These are phyloP conservation scores for Laupala kohalensis DNA, from an alignment of 1,140 invertebrate genomes.

Conservation along the genomic window DNA sequence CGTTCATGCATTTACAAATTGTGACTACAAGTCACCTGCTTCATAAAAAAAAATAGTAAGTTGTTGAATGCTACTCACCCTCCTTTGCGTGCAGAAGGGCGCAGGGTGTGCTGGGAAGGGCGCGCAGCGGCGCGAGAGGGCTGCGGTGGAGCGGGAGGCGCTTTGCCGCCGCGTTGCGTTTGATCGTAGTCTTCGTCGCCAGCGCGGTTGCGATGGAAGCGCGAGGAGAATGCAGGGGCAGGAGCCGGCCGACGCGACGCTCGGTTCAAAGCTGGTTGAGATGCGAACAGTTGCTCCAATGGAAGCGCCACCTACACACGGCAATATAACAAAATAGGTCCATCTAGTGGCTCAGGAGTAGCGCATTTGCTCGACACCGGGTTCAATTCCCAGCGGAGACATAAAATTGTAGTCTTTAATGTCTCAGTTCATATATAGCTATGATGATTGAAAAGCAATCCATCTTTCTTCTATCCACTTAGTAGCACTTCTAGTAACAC, in stretches of 20 bases:
- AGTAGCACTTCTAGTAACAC: too few species aligned
- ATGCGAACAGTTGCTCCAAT: conserved; percentile 32
- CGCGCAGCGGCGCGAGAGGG: conserved; percentile 19
- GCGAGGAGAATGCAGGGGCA: background rate
- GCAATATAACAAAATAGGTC: too few species aligned
- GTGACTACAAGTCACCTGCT: too few species aligned
- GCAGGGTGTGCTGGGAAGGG: conserved; percentile 6
- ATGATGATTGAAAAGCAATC: too few species aligned
- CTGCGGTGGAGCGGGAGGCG: conserved; percentile 21
- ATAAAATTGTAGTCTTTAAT: too few species aligned
- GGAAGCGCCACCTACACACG: conserved; percentile 23
- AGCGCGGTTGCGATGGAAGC: conserved; percentile 11
- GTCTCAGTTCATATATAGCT: too few species aligned
- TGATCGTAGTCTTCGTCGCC: conserved; percentile 28
- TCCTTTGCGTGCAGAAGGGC: background rate
- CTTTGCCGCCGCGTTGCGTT: conserved; percentile 22
- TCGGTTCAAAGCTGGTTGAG: conserved; percentile 27
- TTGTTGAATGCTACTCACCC: background rate
- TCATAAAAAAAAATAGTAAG: too few species aligned
- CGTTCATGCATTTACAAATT: too few species aligned
- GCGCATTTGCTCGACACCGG: too few species aligned
- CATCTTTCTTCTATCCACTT: too few species aligned
- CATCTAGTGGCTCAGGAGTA: too few species aligned
- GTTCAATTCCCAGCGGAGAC: too few species aligned
- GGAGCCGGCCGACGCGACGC: conserved; percentile 35